These are phyloP conservation scores for Hyles lineata DNA, from an alignment of 2,888 invertebrate species.

Conservation along the genomic window DNA sequence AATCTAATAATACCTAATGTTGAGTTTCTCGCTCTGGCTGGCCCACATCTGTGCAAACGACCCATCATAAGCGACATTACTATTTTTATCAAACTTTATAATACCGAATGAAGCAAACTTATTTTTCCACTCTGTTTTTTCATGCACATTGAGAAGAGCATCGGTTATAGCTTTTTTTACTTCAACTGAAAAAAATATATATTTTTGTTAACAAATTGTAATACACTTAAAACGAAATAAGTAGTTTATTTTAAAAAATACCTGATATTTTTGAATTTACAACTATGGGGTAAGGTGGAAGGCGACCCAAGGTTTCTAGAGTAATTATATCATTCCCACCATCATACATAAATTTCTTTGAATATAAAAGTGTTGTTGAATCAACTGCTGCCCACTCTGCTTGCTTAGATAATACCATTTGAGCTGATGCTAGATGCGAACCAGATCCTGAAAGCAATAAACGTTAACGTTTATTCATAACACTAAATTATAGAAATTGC, in stretches of 20 bases:
- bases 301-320: slow-evolving; percentile 86
- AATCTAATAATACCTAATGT: slow-evolving; percentile 83
- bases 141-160: slow-evolving; percentile 70
- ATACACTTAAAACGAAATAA: background rate
- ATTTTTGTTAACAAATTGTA: background rate
- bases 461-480: slow-evolving; percentile 23
- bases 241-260: slow-evolving; percentile 47
- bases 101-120: slow-evolving; percentile 80
- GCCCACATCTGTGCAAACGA: slow-evolving; percentile 81
- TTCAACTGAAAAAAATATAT: slow-evolving; percentile 63
- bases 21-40: slow-evolving; percentile 78
- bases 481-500: background rate
- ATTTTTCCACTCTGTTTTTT: slow-evolving; percentile 67
- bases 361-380: slow-evolving; percentile 83
- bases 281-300: slow-evolving; percentile 88
- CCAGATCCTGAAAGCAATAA: slow-evolving; percentile 75
- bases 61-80: slow-evolving; percentile 77
- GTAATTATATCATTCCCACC: slow-evolving; percentile 83
- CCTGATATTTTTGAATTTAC: slow-evolving; percentile 85
- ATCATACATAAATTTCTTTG: slow-evolving; percentile 83
- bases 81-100: slow-evolving; percentile 75
- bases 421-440: slow-evolving; percentile 86
- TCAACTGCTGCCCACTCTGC: slow-evolving; percentile 88
- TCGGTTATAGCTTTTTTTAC: slow-evolving; percentile 69
- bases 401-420: slow-evolving; percentile 86